Evolutionary conservation across 1,140 invertebrate species (phyloP), one percentile per base, ranked within the genome.

Genomic region (Agraylea sexmaculata): DNA sequence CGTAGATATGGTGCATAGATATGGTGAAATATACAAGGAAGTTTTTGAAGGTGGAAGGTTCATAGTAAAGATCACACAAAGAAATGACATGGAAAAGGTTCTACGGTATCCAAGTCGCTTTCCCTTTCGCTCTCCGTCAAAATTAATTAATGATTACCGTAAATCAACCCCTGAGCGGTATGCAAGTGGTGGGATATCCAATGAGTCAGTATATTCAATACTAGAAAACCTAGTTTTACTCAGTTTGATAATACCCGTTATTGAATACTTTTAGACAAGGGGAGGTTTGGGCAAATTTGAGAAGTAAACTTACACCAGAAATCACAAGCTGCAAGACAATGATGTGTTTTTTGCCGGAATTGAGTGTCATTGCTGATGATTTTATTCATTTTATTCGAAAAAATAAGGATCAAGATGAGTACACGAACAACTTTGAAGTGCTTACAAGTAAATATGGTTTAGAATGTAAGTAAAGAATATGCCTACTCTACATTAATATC

Each of bases 61-160:
- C 13, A 74, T 90, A 12, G 73, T 90, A 16, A 83, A 78, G 42
- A 57, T 91, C n/a, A 80, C 78, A 34, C 75, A 79, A 19, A 67
- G 75, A n/a, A 55, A 64, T 1, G 83, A 87, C 52, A 78, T 91
- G 42, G 83, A 88, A 52, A 73, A 75, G 36, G 77, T 91, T 3
- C 66, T 87, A 11, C 74, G 74, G 37, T 71, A 73, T 20, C 70
- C 69, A 1, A 78, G 78, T 21, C 77, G 75, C 51, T 81, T 77
- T 54, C 87, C 89, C 0, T 69, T 83, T 42, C 68, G 90, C 19
- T 84, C 87, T 17, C 80, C 83, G 16, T 86, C 86, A 2, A 81
- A 86, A 58, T 80, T 87, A 35, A 77, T 87, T 25, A 75, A 78
- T 6, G 68, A 78, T 50, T 90, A 90, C 57, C 69, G 87, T 12